These are phyloP conservation scores for Carassius gibelio DNA, from an alignment of 2,113 vertebrate genomes.

Conservation along the genomic window DNA sequence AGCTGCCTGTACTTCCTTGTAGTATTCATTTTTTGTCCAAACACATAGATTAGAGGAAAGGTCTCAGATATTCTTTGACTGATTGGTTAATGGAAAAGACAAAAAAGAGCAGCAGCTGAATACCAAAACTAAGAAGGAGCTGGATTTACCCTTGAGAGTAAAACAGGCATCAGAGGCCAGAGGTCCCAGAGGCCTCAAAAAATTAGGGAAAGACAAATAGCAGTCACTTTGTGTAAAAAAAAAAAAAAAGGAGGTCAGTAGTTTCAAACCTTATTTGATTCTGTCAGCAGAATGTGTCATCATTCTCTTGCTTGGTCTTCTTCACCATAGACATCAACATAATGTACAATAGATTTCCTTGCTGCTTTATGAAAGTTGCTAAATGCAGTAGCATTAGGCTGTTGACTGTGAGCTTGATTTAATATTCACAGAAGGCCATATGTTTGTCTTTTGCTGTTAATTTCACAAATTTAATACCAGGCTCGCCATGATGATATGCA, in stretches of 20 bases:
- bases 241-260: background rate
- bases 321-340: background rate
- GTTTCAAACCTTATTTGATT: background rate
- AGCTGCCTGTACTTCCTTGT: background rate
- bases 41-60: too few relatives aligned
- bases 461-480: background rate
- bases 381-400: background rate
- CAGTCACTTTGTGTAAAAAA: too few relatives aligned
- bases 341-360: background rate
- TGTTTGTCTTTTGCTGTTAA: background rate
- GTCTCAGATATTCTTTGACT: background rate
- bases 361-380: background rate
- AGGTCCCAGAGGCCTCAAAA: slow-evolving; percentile 7
- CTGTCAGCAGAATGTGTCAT: background rate
- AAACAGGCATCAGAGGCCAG: background rate
- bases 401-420: background rate
- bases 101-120: too few relatives aligned
- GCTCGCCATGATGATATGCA: background rate
- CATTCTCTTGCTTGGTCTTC: background rate
- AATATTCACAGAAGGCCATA: background rate
- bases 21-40: background rate
- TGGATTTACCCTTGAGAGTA: slow-evolving; percentile 2
- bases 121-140: background rate
- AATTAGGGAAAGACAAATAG: background rate
- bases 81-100: background rate